Evolutionary conservation across 2,888 invertebrate species (phyloP).

Genomic region (Lasiommata megera): DNA sequence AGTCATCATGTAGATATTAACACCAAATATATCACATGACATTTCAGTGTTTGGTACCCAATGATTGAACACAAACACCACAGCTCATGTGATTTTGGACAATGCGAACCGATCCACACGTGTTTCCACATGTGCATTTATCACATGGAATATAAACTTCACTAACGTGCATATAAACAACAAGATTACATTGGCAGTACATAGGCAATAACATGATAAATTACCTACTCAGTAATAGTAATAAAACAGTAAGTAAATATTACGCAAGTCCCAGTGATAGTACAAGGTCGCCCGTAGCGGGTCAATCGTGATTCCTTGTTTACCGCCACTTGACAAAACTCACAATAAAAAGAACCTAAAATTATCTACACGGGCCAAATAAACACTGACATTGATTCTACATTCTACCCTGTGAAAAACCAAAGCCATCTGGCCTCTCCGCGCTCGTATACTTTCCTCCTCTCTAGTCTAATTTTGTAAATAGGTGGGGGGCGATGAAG

Average conservation of each 20-base stretch:
- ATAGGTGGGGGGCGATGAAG: constrained; percentile 29
- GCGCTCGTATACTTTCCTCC: constrained; percentile 9
- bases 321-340: constrained; percentile 6
- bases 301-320: constrained; percentile 14
- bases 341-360: constrained; percentile 39
- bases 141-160: background rate
- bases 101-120: background rate
- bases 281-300: constrained; percentile 1
- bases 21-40: no score
- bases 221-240: background rate
- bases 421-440: constrained; percentile 33
- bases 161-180: background rate
- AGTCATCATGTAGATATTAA: no score
- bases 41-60: no score
- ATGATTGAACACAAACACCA: no score
- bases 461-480: background rate
- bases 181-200: background rate
- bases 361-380: constrained; percentile 57
- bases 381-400: constrained; percentile 71
- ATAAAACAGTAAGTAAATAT: constrained; percentile 2
- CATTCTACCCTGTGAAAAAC: constrained; percentile 59
- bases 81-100: no score
- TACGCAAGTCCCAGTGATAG: constrained; percentile 12
- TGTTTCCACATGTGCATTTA: background rate
- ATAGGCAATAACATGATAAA: background rate